phyloP scores from a whole-genome alignment of 2,888 invertebrate species.

The Lampropteryx suffumata region DNA sequence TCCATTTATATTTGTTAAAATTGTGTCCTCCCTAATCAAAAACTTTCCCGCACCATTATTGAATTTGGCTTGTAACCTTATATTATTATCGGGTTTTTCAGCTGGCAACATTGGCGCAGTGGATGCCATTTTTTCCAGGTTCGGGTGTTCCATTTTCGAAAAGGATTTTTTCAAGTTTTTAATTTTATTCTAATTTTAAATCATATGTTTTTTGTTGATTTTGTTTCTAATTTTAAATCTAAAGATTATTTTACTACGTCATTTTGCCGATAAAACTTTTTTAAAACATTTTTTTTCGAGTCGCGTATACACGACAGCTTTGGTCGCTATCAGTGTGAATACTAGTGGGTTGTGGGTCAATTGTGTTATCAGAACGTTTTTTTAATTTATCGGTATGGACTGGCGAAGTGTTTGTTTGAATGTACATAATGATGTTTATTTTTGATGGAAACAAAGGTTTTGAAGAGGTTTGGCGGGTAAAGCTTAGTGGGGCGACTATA shows the following conservation, averaged over 20 bases:
- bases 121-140: conserved; percentile 43
- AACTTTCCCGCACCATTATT: conserved; percentile 28
- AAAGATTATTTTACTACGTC: too few species aligned
- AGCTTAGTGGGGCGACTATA: too few species aligned
- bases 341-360: conserved; percentile 21
- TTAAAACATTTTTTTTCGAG: conserved; percentile 8
- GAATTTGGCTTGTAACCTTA: conserved; percentile 9
- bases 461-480: too few species aligned
- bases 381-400: conserved; percentile 18
- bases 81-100: conserved; percentile 37
- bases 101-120: conserved; percentile 49
- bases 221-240: too few species aligned
- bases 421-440: conserved; percentile 21
- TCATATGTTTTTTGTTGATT: too few species aligned
- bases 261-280: neutral
- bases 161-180: conserved; percentile 7
- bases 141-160: conserved; percentile 46
- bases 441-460: conserved; percentile 3
- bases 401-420: conserved; percentile 12
- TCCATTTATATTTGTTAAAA: conserved; percentile 60
- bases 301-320: conserved; percentile 7
- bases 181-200: too few species aligned
- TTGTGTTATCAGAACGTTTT: conserved; percentile 9
- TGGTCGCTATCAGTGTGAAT: conserved; percentile 9
- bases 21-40: conserved; percentile 70